Evolutionary conservation across 2,113 vertebrate genomes (phyloP).

Genomic region (Rhinolophus ferrumequinum): DNA sequence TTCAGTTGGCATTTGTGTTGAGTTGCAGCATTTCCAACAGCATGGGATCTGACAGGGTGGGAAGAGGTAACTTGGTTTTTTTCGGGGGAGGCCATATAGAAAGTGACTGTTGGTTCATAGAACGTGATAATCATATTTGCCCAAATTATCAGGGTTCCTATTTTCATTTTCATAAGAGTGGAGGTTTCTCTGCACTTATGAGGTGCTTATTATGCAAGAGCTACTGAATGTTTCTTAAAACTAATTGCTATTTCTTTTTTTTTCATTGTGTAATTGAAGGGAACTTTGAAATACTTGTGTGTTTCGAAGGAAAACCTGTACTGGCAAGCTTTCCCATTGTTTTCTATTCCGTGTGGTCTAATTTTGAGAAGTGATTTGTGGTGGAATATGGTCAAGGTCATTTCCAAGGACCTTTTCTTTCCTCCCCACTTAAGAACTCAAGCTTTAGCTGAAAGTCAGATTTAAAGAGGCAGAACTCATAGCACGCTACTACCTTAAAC

Average conservation of each 20-base stretch:
- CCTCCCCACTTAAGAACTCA: constrained; percentile 68
- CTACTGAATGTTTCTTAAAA: constrained; percentile 66
- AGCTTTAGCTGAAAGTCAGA: constrained; percentile 74
- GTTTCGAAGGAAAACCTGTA: constrained; percentile 56
- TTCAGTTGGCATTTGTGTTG: constrained; percentile 56
- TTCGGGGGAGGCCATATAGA: not conserved
- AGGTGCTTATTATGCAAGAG: constrained; percentile 21
- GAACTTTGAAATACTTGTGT: constrained; percentile 31
- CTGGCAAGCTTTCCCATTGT: not conserved
- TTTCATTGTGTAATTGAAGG: constrained; percentile 53
- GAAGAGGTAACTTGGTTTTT: constrained; percentile 24
- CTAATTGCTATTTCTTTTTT: constrained; percentile 58
- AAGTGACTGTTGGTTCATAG: constrained; percentile 57
- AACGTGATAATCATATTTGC: constrained; percentile 61
- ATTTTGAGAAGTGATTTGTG: constrained; percentile 53
- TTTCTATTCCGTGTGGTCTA: constrained; percentile 45
- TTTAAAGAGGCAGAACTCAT: constrained; percentile 63
- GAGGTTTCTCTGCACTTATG: not conserved
- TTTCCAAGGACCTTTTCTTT: constrained; percentile 79
- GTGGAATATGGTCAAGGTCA: constrained; percentile 83
- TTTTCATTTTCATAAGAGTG: constrained; percentile 66
- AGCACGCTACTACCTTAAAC: constrained; percentile 57
- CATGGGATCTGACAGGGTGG: constrained; percentile 46
- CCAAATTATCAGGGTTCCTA: constrained; percentile 47
- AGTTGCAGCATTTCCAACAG: constrained; percentile 60